Evolutionary conservation across 2,797 vertebrate genomes (phyloP).

Genomic region (Hydrophis major): DNA sequence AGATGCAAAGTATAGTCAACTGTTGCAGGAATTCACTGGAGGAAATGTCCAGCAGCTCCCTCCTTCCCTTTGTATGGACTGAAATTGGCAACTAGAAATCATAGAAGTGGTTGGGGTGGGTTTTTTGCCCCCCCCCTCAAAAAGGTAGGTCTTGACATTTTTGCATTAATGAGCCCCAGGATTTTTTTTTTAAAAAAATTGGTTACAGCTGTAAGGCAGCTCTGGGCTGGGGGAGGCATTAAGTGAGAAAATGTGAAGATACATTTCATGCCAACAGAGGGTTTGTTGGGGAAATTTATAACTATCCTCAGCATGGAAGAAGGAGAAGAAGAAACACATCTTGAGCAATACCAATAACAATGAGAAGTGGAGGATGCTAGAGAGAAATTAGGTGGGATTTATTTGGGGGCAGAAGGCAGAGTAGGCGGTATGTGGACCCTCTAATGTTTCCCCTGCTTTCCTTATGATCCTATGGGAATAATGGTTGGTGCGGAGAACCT

Average conservation of each 20-base stretch:
- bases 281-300: constrained; percentile 35
- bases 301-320: constrained; percentile 32
- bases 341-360: constrained; percentile 4
- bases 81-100: constrained; percentile 35
- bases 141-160: constrained; percentile 43
- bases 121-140: neutral
- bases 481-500: neutral
- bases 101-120: neutral
- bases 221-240: constrained; percentile 17
- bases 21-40: neutral
- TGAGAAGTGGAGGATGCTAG: no score
- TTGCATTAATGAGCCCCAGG: constrained; percentile 29
- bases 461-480: neutral
- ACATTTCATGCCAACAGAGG: constrained; percentile 26
- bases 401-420: neutral
- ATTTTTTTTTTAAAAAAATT: constrained; percentile 27
- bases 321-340: neutral
- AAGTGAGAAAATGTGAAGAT: constrained; percentile 20
- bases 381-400: neutral
- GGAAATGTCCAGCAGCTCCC: constrained; percentile 27
- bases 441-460: neutral
- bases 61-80: constrained; percentile 35
- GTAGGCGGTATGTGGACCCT: neutral
- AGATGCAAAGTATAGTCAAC: neutral
- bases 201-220: neutral